Base-by-base conservation (phyloP, 2,797 vertebrate genomes). In the Fistularia tabacaria region DNA sequence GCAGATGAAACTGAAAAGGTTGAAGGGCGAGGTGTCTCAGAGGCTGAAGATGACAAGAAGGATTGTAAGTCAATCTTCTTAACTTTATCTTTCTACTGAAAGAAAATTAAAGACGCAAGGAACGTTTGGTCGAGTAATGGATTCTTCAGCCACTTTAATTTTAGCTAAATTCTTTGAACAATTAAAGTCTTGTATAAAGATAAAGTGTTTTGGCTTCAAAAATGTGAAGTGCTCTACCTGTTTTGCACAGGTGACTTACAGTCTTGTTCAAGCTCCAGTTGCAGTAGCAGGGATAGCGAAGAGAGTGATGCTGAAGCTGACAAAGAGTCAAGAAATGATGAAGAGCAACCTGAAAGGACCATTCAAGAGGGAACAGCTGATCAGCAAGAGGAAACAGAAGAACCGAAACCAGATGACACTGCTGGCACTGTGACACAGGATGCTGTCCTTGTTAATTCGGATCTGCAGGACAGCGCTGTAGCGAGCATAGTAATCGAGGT, bases 41-140 rank as follows among this genome's bases (percentile, higher is more conserved):
- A 88, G 46, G 87, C 82, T 36, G 90, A 89, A 47, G 77, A 87
- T 1, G 81, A 88, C 6, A 83, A 84, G 42, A 82, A 83, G 10
- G 80, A 86, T 65, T 92, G 94, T 90, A 45, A 25, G 85, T 76
- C 12, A 48, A 66, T n/a, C 9, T 36, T 5, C 15, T 36, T 53
- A 1, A 58, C 15, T 14, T 62, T 7, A 46, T 40, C 7, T 42
- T 13, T 45, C 6, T 13, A 36, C 3, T 25, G 5, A 25, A 25
- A 25, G 25, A 3, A 25, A 25, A 25, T 25, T 5, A 25, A 25
- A 25, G 25, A 25, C 5, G 25, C 25, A 25, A 5, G 25, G 25
- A 25, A 25, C 5, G 25, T 25, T 25, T 3, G 25, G 25, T 25
- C 2, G 2, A 25, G 25, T 25, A 25, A 25, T 25, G 25, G 5